These are phyloP conservation scores for Sepiola atlantica DNA, from an alignment of 2,888 invertebrate species.

Conservation along the genomic window DNA sequence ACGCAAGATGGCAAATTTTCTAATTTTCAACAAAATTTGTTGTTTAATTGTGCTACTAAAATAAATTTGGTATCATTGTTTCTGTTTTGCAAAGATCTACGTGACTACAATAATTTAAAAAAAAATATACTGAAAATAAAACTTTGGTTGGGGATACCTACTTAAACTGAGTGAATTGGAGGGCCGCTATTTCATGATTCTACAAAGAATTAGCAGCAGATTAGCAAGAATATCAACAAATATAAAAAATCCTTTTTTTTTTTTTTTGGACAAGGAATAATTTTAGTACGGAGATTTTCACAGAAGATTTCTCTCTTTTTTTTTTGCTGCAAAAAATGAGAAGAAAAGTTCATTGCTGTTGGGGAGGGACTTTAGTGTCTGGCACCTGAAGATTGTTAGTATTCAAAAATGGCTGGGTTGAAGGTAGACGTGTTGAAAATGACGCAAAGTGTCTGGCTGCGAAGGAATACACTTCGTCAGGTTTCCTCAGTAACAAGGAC, in stretches of 20 bases:
- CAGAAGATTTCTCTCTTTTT: background rate
- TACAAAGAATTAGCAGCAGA: background rate
- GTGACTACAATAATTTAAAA: no score
- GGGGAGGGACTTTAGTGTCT: slow-evolving; percentile 48
- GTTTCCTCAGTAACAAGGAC: slow-evolving; percentile 73
- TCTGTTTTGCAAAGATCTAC: no score
- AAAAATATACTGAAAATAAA: no score
- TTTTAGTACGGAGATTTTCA: background rate
- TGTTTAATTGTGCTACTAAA: no score
- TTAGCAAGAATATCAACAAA: background rate
- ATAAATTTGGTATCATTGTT: no score
- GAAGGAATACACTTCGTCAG: slow-evolving; percentile 72
- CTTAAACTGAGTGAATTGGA: no score
- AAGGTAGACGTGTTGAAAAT: slow-evolving; percentile 69
- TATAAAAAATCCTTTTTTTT: background rate
- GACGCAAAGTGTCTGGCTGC: slow-evolving; percentile 74
- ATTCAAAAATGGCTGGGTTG: slow-evolving; percentile 63
- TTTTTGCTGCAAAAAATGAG: background rate
- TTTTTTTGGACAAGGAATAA: background rate
- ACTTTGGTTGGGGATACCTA: no score
- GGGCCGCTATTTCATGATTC: no score
- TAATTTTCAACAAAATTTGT: no score
- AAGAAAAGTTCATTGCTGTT: background rate
- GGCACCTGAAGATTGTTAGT: slow-evolving; percentile 68
- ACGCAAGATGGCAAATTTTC: no score